These are phyloP conservation scores for Drosophila nigromelanica DNA, from an alignment of 1,140 invertebrate genomes.

Conservation along the genomic window DNA sequence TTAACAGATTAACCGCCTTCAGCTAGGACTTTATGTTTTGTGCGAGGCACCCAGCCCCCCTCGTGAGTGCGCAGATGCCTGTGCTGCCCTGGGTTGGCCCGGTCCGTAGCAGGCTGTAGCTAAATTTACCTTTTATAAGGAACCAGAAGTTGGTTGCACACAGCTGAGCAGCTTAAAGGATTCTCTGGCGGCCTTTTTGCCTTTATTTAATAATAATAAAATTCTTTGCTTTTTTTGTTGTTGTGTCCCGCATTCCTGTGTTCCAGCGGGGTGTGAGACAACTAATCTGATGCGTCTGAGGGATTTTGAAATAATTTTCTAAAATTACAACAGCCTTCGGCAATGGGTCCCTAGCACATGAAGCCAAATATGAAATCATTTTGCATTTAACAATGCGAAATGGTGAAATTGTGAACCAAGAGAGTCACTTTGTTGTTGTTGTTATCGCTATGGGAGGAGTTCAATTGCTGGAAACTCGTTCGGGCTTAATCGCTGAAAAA, in stretches of 20 bases:
- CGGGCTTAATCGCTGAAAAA: conserved; percentile 58
- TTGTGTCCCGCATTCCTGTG: not conserved
- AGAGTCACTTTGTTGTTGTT: not conserved
- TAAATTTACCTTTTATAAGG: conserved; percentile 57
- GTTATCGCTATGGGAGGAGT: not conserved
- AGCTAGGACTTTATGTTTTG: conserved; percentile 5
- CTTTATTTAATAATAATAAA: conserved; percentile 45
- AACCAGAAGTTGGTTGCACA: not conserved
- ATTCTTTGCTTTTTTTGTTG: conserved; percentile 22
- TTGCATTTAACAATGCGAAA: conserved; percentile 43
- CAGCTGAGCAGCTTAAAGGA: conserved; percentile 59
- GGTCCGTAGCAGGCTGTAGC: conserved; percentile 4
- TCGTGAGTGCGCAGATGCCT: not conserved
- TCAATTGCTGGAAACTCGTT: conserved; percentile 53
- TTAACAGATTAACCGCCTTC: conserved; percentile 28
- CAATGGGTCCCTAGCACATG: conserved; percentile 6
- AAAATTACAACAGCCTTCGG: conserved; percentile 57
- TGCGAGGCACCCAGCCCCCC: not conserved
- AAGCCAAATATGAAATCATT: conserved; percentile 67
- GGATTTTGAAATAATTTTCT: conserved; percentile 61
- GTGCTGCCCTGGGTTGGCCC: not conserved
- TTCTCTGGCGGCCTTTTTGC: conserved; percentile 34
- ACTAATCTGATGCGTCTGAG: conserved; percentile 29
- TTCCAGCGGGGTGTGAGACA: not conserved
- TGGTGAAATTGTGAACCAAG: conserved; percentile 6